Percentiles rank a stretch among this genome's conserved stretches.
These are phyloP conservation scores for Caenorhabditis sp. DNA, from an alignment of 2,888 invertebrate species.

Conservation along the genomic window DNA sequence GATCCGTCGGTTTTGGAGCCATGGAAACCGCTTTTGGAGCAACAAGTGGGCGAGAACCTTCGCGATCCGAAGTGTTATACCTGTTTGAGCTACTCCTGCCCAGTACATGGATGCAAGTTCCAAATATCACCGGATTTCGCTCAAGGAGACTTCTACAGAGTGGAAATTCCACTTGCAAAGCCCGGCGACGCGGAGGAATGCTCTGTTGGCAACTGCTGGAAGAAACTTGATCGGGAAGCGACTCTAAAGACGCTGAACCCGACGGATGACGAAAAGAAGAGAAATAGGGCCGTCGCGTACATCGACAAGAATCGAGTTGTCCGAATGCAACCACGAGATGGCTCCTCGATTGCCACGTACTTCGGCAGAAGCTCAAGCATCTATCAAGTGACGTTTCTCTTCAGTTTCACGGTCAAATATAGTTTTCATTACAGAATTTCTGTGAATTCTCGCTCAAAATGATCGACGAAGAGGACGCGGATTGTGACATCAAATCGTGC, in stretches of 20 bases:
- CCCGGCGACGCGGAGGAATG: neutral
- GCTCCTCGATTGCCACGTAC: no score
- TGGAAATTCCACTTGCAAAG: neutral
- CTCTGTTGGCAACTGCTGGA: slow-evolving; percentile 8
- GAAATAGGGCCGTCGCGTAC: neutral
- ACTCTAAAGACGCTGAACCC: neutral
- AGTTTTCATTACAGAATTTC: neutral
- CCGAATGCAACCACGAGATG: neutral
- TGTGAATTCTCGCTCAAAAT: neutral
- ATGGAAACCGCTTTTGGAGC: neutral
- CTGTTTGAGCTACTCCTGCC: slow-evolving; percentile 8
- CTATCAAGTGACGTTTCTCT: neutral
- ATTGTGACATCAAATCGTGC: neutral
- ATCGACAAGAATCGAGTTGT: neutral
- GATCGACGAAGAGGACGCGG: neutral
- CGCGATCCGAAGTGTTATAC: slow-evolving; percentile 3
- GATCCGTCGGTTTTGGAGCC: neutral
- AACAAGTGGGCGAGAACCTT: neutral
- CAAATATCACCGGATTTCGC: slow-evolving; percentile 1
- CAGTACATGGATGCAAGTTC: slow-evolving; percentile 9
- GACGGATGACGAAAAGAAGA: neutral
- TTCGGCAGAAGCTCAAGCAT: neutral
- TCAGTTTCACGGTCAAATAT: neutral
- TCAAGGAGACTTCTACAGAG: neutral
- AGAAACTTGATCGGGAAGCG: neutral